Evolutionary conservation across 37 sponge, comb jelly and placozoan genomes (phyloP), one percentile per base, ranked within the genome.

Genomic region (Chondrosia reniformis): DNA sequence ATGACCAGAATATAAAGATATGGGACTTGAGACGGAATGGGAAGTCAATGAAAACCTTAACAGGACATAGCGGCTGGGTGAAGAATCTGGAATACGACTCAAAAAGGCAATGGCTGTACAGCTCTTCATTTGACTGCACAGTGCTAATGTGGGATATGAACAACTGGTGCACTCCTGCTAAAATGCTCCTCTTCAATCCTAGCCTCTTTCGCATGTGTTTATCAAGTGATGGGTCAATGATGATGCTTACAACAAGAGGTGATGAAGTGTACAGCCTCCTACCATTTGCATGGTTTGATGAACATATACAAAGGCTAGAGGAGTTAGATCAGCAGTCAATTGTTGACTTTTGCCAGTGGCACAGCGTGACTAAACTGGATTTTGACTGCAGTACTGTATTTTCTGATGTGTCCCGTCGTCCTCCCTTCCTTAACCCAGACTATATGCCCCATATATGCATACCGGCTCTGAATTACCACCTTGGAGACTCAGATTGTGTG

Each of bases 41-140:
- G 1, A 69, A 69, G 2, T 6, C 37, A 17, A 22, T 40, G 3
- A 36, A 69, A 19, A 69, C 72, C 8, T 69, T 69, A 24, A 3
- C 19, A 21, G 72, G 72, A n/a, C 72, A 69, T 34, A 39, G 44
- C 17, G 42, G 42, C 41, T 69, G 72, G 72, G 72, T 69, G 43
- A 69, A 69, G 72, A 69, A 69, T 6, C 44, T 69, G 1, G 72
- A 69, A 25, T 69, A 69, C 24, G 72, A 69, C 44, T 12, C 41
- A 0, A 7, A 13, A 3, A 25, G 32, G 9, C 37, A 69, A 1
- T 34, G 32, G 32, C 72, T 69, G 9, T 69, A 69, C 43, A 43
- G 44, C 0, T 69, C 72, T 25, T 41, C 72, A 4, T 69, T 69
- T 40, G 72, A 69, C 43, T 31, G 36, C 40, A 69, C 72, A 25